Percentiles rank a stretch among this genome's conserved stretches.
These are phyloP conservation scores for Psittacula derbiana DNA, from an alignment of 2,797 vertebrate species.

Conservation along the genomic window DNA sequence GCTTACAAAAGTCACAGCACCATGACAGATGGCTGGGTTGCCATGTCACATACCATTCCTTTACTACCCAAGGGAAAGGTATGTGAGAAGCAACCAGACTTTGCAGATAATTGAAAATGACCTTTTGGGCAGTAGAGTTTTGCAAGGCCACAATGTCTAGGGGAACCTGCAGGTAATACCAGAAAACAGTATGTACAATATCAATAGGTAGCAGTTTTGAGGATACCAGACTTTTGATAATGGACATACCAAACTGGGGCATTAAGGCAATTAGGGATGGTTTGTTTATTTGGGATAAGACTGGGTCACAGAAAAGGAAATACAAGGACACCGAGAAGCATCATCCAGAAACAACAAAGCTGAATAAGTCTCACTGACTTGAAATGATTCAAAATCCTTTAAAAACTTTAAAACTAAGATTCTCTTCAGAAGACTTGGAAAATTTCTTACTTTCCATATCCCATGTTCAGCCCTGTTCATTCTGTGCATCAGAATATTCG, in stretches of 20 bases:
- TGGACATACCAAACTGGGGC: neutral
- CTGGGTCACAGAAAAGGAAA: neutral
- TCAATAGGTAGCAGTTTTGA: neutral
- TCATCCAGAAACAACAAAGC: neutral
- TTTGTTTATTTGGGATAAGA: neutral
- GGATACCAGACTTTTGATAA: neutral
- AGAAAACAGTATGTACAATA: neutral
- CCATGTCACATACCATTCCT: no score
- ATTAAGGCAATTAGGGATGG: neutral
- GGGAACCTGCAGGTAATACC: neutral
- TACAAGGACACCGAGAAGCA: neutral
- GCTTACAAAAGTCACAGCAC: neutral
- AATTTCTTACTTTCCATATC: neutral
- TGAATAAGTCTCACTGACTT: neutral
- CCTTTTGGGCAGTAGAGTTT: neutral
- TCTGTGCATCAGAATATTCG: neutral
- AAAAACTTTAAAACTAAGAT: neutral
- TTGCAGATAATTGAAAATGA: neutral
- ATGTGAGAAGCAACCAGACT: neutral
- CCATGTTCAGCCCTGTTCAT: neutral
- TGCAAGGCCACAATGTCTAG: neutral
- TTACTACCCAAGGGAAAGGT: neutral
- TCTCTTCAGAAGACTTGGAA: neutral
- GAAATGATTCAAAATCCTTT: neutral
- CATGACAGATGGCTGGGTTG: rapidly evolving